Evolutionary conservation across 2,797 vertebrate genomes (phyloP), one percentile per base, ranked within the genome.

Genomic region (Phalloptychus januarius): DNA sequence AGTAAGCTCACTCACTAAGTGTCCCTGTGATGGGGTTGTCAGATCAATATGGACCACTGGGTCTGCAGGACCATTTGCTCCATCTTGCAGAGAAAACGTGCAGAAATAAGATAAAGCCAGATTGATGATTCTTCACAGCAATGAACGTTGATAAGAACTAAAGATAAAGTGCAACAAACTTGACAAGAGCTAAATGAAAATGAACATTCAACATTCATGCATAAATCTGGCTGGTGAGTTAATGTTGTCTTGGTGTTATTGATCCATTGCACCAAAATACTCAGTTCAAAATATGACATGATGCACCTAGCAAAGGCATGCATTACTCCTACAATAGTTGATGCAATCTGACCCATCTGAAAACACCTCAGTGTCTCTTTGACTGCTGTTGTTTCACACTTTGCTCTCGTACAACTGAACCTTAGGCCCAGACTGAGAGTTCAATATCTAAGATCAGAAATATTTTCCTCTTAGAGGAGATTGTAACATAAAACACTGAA

Each of bases 1-100:
- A 88, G 81, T 89, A 87, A 91, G 91, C 67, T 61, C 84, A 90
- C 87, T 90, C 86, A 79, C 67, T 77, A 76, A 87, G 67, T 75
- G 87, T 81, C 78, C 71, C 56, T 4, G 56, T 3, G 44, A 85
- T 69, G 16, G 2, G 12, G 44, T 36, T 36, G 20, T 20, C 16
- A 20, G 56, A 84, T 90, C 83, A 11, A 84, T 85, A 31, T 38
- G 52, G 77, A 72, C 75, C 44, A 74, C 83, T 71, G 46, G 70
- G 82, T 85, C 77, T 42, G 61, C 44, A 48, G 5, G 81, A 81
- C 76, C 73, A 77, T 81, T 81, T 69, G 25, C 36, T 69, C 67
- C 33, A 2, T 77, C 42, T 28, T 74, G 50, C 13, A 0, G 23
- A 31, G 77, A 40, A 52, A 77, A 85, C 3, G 71, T 78, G 63